phyloP scores from a whole-genome alignment of 2,113 vertebrate species.

The Motacilla alba region DNA sequence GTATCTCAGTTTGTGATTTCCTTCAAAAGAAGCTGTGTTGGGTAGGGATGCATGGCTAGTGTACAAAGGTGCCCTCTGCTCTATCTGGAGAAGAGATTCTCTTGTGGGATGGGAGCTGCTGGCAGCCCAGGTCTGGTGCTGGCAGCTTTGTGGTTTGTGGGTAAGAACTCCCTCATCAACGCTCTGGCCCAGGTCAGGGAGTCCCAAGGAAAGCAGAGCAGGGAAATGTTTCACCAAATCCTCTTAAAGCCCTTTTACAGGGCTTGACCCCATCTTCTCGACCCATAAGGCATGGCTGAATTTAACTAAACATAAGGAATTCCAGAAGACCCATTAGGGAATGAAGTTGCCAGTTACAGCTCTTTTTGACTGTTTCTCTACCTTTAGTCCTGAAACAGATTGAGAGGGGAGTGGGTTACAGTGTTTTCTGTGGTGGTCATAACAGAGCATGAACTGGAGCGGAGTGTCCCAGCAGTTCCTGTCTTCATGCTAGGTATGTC shows the following conservation, averaged over 20 bases:
- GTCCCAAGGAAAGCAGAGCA: background rate
- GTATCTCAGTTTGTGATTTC: background rate
- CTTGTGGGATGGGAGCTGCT: background rate
- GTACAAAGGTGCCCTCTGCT: background rate
- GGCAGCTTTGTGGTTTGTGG: background rate
- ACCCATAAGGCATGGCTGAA: background rate
- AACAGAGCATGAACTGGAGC: background rate
- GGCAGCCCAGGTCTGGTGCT: rapidly evolving
- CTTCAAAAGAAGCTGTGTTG: background rate
- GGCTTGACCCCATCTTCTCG: background rate
- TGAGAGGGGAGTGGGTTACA: background rate
- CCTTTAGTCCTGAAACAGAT: background rate
- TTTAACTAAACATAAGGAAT: background rate
- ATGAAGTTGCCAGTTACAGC: background rate
- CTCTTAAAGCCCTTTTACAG: background rate
- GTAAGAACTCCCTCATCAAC: background rate
- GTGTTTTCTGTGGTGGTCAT: background rate
- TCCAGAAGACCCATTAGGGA: background rate
- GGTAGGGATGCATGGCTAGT: background rate
- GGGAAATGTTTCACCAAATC: background rate
- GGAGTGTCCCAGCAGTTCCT: background rate
- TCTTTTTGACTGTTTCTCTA: background rate
- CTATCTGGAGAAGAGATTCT: background rate
- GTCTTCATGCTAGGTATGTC: background rate
- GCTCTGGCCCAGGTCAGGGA: background rate